A percentile compares a stretch with the other conserved stretches of the same genome.
Conservation (phyloP, 2,888 invertebrate genomes). For the Noctua fimbriata region DNA sequence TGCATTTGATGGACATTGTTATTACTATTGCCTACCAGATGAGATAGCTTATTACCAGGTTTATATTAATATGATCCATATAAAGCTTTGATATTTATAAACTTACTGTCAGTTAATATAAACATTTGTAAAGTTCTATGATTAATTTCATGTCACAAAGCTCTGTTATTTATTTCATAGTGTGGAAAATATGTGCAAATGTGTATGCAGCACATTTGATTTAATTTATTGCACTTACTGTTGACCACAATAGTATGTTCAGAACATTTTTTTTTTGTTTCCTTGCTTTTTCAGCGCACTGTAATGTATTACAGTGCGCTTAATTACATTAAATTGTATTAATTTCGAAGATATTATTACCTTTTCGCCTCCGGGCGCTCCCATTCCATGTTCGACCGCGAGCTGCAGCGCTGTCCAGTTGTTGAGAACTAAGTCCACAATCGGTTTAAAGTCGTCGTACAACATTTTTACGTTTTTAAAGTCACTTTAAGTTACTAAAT, state of each 20-base stretch:
- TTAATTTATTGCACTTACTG: not conserved
- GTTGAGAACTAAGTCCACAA: conserved; percentile 92
- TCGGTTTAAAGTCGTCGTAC: conserved; percentile 90
- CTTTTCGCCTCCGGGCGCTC: conserved; percentile 92
- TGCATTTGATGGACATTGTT: not conserved
- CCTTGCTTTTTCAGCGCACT: too few species aligned
- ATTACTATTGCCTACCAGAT: not conserved
- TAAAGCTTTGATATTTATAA: conserved; percentile 13
- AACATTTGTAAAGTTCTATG: not conserved
- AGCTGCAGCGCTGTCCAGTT: conserved; percentile 93
- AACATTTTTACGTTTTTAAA: conserved; percentile 74
- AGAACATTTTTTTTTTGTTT: not conserved
- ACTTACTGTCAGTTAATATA: not conserved
- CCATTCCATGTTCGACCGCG: conserved; percentile 94
- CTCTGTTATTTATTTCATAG: not conserved
- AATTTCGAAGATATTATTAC: conserved; percentile 76
- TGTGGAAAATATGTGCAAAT: not conserved
- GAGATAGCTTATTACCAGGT: not conserved
- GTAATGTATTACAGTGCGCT: not conserved
- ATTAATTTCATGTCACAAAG: not conserved
- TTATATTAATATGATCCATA: not conserved
- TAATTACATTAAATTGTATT: not conserved
- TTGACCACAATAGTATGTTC: not conserved
- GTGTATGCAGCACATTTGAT: not conserved
- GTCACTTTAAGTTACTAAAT: conserved; percentile 35